A percentile compares a stretch with the other conserved stretches of the same genome.
Evolutionary conservation across 1,140 invertebrate genomes (phyloP).

Genomic region (Brachionus asplanchnoidis): DNA sequence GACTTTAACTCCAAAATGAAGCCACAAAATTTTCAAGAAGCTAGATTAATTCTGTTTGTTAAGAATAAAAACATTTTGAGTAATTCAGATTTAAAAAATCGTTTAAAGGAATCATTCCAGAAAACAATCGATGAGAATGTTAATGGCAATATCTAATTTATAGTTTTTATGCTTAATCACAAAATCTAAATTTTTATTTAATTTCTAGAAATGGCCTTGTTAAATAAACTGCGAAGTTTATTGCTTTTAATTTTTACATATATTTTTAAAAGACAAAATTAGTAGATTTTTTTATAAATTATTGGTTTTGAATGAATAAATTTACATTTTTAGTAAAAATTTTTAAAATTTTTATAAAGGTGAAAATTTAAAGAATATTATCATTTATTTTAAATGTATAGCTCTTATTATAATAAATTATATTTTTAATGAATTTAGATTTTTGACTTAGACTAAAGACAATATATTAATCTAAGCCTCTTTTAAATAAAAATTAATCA

Average conservation of each 20-base stretch:
- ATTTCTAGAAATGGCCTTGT: background rate
- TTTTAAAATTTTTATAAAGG: background rate
- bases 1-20: background rate
- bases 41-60: background rate
- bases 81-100: background rate
- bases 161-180: no score
- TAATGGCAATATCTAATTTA: no score
- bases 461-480: no score
- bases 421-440: no score
- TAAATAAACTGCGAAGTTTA: background rate
- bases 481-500: no score
- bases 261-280: background rate
- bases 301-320: background rate
- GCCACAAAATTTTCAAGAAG: background rate
- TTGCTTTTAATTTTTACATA: background rate
- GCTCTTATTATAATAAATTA: no score
- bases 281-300: background rate
- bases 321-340: background rate
- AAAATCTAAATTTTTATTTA: background rate
- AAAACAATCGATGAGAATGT: background rate
- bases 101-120: background rate
- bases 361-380: no score
- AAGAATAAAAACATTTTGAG: background rate
- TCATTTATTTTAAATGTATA: no score
- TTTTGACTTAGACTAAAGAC: no score